Evolutionary conservation across 2,797 vertebrate genomes (phyloP).

Genomic region (Myotis planiceps): DNA sequence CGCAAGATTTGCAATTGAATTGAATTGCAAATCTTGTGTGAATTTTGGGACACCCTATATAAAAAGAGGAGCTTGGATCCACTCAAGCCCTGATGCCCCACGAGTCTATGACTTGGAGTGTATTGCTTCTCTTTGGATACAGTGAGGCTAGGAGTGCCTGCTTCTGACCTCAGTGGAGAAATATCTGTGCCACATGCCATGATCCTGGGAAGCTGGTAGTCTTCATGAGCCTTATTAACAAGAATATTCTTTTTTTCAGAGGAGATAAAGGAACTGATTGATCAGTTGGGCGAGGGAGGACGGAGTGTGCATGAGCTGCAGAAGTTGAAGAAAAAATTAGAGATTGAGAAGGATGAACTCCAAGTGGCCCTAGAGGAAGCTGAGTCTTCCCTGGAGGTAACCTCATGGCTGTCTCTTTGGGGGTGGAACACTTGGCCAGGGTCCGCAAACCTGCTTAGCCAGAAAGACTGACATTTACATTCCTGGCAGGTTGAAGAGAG

Average conservation of each 20-base stretch:
- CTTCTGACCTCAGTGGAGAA: background rate
- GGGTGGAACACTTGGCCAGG: background rate
- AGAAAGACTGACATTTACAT: slow-evolving; percentile 11
- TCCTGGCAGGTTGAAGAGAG: slow-evolving; percentile 86
- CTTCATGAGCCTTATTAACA: background rate
- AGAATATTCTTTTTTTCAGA: slow-evolving; percentile 77
- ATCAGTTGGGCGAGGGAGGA: slow-evolving; percentile 87
- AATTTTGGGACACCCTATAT: no score
- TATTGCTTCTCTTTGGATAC: background rate
- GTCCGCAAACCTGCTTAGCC: background rate
- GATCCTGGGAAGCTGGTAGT: background rate
- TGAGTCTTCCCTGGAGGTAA: slow-evolving; percentile 87
- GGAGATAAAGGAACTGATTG: slow-evolving; percentile 89
- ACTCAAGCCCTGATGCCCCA: background rate
- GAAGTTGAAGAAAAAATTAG: slow-evolving; percentile 87
- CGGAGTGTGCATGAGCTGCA: slow-evolving; percentile 86
- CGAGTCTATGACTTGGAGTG: background rate
- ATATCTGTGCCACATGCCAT: background rate
- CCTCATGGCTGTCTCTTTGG: background rate
- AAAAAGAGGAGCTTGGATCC: background rate
- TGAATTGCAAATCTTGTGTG: no score
- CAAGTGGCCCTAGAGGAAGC: slow-evolving; percentile 89
- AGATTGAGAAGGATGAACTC: slow-evolving; percentile 88
- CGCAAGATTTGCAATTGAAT: no score
- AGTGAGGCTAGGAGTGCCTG: background rate